Percentiles rank a stretch among this genome's conserved stretches.
Conservation (phyloP, 2,113 vertebrate species). For the Gobius niger region DNA sequence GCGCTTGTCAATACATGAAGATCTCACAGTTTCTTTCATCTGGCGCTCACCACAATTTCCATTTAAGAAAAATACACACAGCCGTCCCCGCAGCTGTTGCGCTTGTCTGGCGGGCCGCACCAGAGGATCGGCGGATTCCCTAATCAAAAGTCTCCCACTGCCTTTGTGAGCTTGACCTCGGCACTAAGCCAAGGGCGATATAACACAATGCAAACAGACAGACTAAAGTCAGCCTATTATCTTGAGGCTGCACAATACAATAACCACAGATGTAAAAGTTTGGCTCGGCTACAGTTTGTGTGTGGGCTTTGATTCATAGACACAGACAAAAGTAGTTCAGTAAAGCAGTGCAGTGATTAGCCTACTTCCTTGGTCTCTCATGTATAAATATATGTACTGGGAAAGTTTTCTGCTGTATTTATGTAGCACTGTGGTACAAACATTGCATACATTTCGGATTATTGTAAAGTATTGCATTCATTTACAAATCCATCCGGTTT, state of each 20-base stretch:
- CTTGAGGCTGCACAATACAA: constrained; percentile 2
- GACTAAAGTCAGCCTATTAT: constrained; percentile 11
- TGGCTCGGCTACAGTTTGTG: neutral
- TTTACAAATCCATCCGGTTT: no score
- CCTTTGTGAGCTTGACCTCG: constrained; percentile 39
- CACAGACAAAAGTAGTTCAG: neutral
- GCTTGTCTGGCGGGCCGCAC: constrained; percentile 10
- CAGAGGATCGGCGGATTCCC: constrained; percentile 42
- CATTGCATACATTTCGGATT: no score
- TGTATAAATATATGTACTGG: neutral
- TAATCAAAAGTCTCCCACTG: constrained; percentile 56
- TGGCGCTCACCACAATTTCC: constrained; percentile 24
- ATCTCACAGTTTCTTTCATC: constrained; percentile 33
- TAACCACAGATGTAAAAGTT: neutral
- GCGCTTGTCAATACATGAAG: constrained; percentile 25
- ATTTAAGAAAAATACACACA: constrained; percentile 23
- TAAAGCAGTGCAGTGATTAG: constrained; percentile 3
- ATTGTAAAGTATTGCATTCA: no score
- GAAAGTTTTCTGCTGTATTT: no score
- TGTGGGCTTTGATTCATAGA: constrained; percentile 3
- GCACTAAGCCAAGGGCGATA: constrained; percentile 33
- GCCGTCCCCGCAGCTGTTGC: constrained; percentile 22
- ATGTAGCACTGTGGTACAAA: no score
- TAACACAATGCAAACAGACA: constrained; percentile 30
- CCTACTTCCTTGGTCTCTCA: neutral